phyloP scores from a whole-genome alignment of 2,113 vertebrate species.

The Serilophus lunatus region DNA sequence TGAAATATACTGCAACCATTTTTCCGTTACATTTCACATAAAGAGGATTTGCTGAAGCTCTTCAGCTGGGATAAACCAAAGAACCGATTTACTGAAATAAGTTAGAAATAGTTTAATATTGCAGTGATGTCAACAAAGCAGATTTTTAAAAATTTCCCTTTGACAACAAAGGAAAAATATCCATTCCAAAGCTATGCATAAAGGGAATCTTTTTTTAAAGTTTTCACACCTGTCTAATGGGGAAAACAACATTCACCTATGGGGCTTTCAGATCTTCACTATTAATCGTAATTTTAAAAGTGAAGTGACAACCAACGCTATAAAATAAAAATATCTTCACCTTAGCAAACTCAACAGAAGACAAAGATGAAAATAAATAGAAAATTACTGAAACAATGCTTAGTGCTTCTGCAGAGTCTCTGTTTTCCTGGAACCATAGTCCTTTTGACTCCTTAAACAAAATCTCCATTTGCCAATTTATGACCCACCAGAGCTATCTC shows the following conservation, averaged over 20 bases:
- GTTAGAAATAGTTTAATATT: slow-evolving; percentile 56
- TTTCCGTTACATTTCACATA: slow-evolving; percentile 42
- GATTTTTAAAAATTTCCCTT: slow-evolving; percentile 52
- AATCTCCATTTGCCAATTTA: not conserved
- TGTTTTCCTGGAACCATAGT: not conserved
- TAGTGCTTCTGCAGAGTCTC: not conserved
- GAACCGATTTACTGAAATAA: slow-evolving; percentile 41
- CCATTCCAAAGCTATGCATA: not conserved
- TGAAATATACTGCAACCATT: slow-evolving; percentile 33
- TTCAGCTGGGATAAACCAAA: slow-evolving; percentile 44
- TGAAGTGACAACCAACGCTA: not conserved
- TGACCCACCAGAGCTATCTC: not conserved
- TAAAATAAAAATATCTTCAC: not conserved
- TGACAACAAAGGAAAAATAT: slow-evolving; percentile 36
- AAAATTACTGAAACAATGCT: not conserved
- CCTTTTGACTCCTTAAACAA: not conserved
- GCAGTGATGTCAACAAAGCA: slow-evolving; percentile 44
- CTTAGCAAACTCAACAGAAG: not conserved
- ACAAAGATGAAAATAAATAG: not conserved
- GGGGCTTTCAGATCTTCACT: not conserved
- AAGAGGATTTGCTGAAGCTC: slow-evolving; percentile 53
- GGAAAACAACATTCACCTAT: not conserved
- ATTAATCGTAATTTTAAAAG: not conserved
- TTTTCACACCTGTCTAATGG: not conserved
- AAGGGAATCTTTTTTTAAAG: not conserved